Percentiles rank a stretch among this genome's conserved stretches.
Conservation (phyloP, 2,888 invertebrate species). For the Rhagium mordax region DNA sequence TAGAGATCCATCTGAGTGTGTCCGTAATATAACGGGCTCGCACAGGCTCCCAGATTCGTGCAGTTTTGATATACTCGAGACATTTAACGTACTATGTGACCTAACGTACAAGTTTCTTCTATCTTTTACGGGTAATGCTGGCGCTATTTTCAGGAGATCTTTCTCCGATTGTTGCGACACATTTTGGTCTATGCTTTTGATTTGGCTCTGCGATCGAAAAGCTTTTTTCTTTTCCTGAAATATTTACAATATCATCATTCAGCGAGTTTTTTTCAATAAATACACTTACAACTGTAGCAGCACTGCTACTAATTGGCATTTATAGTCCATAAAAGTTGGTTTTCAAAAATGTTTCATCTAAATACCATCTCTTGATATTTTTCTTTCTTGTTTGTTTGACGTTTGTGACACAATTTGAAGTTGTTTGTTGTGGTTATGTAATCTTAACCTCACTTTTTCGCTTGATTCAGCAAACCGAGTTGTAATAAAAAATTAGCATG, state of each 20-base stretch:
- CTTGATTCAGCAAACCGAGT: no score
- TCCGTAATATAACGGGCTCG: slow-evolving; percentile 70
- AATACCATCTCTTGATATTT: slow-evolving; percentile 23
- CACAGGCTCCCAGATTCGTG: slow-evolving; percentile 41
- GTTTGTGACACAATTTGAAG: slow-evolving; percentile 50
- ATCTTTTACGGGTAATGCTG: slow-evolving; percentile 63
- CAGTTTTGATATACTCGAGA: slow-evolving; percentile 55
- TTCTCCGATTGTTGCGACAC: slow-evolving; percentile 57
- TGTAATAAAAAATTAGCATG: slow-evolving; percentile 39
- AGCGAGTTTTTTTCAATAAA: slow-evolving; percentile 3
- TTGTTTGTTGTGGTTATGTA: slow-evolving; percentile 53
- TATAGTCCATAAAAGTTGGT: slow-evolving; percentile 56
- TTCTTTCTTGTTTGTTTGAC: slow-evolving; percentile 41
- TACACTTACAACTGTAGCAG: slow-evolving; percentile 64
- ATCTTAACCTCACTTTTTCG: slow-evolving; percentile 38
- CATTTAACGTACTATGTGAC: slow-evolving; percentile 72
- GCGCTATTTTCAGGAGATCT: slow-evolving; percentile 65
- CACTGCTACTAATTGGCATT: slow-evolving; percentile 69
- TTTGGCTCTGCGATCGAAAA: slow-evolving; percentile 53
- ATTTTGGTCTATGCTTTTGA: slow-evolving; percentile 56
- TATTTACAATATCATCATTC: slow-evolving; percentile 9
- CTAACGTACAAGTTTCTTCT: slow-evolving; percentile 64
- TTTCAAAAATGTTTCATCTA: slow-evolving; percentile 15
- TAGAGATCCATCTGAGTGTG: slow-evolving; percentile 77
- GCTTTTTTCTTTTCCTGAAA: slow-evolving; percentile 65